phyloP scores from a whole-genome alignment of 2,113 vertebrate species.

The Nipponia nippon region DNA sequence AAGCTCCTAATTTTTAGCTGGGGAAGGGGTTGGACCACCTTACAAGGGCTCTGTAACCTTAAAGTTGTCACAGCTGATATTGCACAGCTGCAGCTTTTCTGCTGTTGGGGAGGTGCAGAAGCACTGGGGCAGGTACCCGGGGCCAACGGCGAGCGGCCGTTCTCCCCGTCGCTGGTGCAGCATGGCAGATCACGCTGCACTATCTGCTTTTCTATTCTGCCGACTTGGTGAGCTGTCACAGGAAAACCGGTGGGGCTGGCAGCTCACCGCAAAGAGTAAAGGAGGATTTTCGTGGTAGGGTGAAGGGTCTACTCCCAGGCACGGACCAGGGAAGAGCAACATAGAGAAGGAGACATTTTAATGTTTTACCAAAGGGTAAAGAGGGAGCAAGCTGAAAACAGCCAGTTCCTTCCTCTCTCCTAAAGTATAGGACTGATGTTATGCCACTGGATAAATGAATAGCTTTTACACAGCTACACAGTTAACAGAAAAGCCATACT shows the following conservation, averaged over 20 bases:
- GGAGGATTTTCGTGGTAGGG: neutral
- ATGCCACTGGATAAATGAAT: neutral
- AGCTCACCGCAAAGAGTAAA: neutral
- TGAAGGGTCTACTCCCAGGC: neutral
- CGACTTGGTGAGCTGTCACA: neutral
- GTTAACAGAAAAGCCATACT: neutral
- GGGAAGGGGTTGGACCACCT: neutral
- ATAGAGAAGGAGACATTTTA: neutral
- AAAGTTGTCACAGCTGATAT: neutral
- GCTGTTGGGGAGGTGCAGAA: accelerated
- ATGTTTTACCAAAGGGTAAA: neutral
- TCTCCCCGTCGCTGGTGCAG: neutral
- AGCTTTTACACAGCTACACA: neutral
- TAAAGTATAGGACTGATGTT: neutral
- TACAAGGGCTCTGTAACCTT: neutral
- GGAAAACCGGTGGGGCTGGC: neutral
- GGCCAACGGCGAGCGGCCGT: accelerated
- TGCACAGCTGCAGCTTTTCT: neutral
- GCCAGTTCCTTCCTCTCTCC: neutral
- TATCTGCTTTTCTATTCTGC: neutral
- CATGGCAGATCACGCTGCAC: accelerated
- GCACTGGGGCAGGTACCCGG: accelerated
- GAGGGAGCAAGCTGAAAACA: neutral
- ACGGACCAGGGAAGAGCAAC: neutral
- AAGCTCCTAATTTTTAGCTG: neutral